Conservation (phyloP, 2,888 invertebrate genomes). For the Lasioglossum malachurum region DNA sequence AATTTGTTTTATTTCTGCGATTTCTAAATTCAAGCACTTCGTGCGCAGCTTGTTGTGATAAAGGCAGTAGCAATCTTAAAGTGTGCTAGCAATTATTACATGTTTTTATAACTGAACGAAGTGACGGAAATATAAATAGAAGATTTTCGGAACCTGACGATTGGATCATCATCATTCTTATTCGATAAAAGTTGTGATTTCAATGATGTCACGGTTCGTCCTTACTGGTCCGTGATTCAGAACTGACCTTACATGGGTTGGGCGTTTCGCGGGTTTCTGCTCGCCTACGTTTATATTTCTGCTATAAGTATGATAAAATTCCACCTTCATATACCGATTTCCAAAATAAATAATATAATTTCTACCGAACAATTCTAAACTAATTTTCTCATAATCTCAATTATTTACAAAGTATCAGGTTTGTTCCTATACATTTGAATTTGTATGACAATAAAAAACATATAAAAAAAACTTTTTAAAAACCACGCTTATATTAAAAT, state of each 20-base stretch:
- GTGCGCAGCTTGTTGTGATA: too few species aligned
- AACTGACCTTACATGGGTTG: not conserved
- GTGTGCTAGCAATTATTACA: not conserved
- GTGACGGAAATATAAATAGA: not conserved
- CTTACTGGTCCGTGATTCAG: not conserved
- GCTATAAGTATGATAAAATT: not conserved
- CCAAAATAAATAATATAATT: not conserved
- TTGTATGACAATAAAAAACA: too few species aligned
- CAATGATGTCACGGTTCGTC: not conserved
- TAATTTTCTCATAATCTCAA: not conserved
- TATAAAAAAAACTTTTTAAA: too few species aligned
- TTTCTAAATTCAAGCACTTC: too few species aligned
- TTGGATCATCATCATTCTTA: not conserved
- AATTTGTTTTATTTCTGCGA: too few species aligned
- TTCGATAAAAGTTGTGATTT: not conserved
- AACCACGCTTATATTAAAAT: too few species aligned
- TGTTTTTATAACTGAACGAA: not conserved
- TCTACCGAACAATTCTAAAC: not conserved
- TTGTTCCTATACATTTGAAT: too few species aligned
- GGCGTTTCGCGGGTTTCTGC: not conserved
- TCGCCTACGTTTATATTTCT: not conserved
- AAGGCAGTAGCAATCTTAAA: not conserved
- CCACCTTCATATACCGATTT: not conserved
- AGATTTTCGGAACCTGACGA: not conserved
- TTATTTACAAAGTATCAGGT: too few species aligned